These are phyloP conservation scores for Drosophila trapezifrons DNA, from an alignment of 1,140 invertebrate genomes.

Conservation along the genomic window DNA sequence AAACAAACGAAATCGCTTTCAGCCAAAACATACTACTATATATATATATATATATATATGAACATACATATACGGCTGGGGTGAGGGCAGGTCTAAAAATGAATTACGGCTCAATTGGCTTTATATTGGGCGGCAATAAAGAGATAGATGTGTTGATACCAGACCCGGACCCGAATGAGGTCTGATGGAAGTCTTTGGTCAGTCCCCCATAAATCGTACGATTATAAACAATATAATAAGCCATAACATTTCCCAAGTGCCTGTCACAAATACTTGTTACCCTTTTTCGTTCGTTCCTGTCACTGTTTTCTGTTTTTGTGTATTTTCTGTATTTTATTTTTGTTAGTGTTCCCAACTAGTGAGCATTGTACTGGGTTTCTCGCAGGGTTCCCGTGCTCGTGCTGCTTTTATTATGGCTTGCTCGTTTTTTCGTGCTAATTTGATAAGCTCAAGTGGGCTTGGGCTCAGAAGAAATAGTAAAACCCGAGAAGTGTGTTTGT, in stretches of 20 bases:
- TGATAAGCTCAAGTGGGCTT: conserved; percentile 51
- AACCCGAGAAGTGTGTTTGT: conserved; percentile 20
- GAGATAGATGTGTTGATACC: conserved; percentile 51
- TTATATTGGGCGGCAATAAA: conserved; percentile 55
- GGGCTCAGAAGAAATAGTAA: conserved; percentile 5
- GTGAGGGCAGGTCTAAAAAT: conserved; percentile 27
- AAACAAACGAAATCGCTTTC: conserved; percentile 20
- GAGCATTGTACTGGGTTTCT: conserved; percentile 15
- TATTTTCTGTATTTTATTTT: background rate
- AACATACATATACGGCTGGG: conserved; percentile 3
- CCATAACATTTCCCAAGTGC: conserved; percentile 49
- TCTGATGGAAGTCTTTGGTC: conserved; percentile 27
- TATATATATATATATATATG: background rate
- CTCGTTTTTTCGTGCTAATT: conserved; percentile 46
- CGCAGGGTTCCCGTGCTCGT: conserved; percentile 13
- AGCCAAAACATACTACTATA: background rate
- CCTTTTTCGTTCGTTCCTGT: background rate
- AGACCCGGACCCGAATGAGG: conserved; percentile 9
- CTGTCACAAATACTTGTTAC: conserved; percentile 48
- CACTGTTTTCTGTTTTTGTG: conserved; percentile 4
- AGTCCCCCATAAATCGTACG: conserved; percentile 56
- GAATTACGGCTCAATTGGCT: conserved; percentile 50
- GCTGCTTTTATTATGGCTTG: conserved; percentile 4
- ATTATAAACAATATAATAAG: conserved; percentile 57
- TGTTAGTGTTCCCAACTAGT: conserved; percentile 11